A percentile compares a stretch with the other conserved stretches of the same genome.
Conservation (phyloP, 1,140 invertebrate species). For the Drosophila subobscura region DNA sequence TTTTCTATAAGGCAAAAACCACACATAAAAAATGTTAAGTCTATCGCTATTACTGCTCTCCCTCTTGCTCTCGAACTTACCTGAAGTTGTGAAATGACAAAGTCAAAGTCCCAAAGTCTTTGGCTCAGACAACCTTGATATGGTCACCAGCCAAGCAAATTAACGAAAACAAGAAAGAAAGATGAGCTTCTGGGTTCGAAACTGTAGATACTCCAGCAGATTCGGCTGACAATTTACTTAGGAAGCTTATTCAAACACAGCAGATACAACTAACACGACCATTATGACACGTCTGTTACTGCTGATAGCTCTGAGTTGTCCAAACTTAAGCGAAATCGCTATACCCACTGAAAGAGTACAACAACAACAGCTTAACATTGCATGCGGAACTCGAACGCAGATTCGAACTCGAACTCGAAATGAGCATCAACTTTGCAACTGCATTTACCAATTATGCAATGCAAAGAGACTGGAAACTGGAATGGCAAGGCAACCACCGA, state of each 20-base stretch:
- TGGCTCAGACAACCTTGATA: constrained; percentile 60
- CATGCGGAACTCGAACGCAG: constrained; percentile 59
- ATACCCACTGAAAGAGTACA: constrained; percentile 5
- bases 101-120: constrained; percentile 36
- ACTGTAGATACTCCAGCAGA: too few relatives aligned
- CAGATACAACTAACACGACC: too few relatives aligned
- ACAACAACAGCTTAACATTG: constrained; percentile 18
- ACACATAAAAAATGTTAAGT: constrained; percentile 3
- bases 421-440: constrained; percentile 11
- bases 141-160: neutral
- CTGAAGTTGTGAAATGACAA: constrained; percentile 57
- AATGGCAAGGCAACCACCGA: constrained; percentile 8
- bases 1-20: constrained; percentile 22
- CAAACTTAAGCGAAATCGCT: neutral
- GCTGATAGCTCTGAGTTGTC: too few relatives aligned
- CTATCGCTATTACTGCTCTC: constrained; percentile 2
- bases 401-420: too few relatives aligned
- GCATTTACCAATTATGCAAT: constrained; percentile 56
- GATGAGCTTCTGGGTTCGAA: neutral
- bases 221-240: too few relatives aligned
- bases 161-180: neutral
- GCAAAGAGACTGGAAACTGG: constrained; percentile 63
- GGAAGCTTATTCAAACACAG: too few relatives aligned
- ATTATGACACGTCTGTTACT: too few relatives aligned
- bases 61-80: constrained; percentile 3